phyloP scores from a whole-genome alignment of 2,797 vertebrate genomes.

The Allobates femoralis region DNA sequence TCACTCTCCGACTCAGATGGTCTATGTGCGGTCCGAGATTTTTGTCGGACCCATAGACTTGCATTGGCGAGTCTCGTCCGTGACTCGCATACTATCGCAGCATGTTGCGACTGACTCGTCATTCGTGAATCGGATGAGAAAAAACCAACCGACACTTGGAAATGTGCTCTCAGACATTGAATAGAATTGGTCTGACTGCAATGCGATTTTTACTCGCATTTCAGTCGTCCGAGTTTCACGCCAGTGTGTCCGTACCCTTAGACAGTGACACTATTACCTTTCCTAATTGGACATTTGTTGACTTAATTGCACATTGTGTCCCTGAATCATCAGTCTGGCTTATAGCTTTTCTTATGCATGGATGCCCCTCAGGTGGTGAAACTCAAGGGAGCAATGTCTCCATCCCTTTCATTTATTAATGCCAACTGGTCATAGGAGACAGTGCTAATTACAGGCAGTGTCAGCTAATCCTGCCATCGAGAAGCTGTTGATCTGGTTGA shows the following conservation, averaged over 20 bases:
- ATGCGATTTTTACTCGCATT: too few species aligned
- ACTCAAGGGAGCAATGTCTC: constrained; percentile 68
- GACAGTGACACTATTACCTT: constrained; percentile 66
- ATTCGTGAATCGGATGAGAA: too few species aligned
- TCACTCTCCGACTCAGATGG: too few species aligned
- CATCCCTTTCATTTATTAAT: constrained; percentile 75
- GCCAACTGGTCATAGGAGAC: constrained; percentile 73
- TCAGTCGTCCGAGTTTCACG: too few species aligned
- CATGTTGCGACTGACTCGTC: too few species aligned
- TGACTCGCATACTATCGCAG: too few species aligned
- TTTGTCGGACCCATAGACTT: too few species aligned
- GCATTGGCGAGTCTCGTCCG: too few species aligned
- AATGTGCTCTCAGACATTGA: too few species aligned
- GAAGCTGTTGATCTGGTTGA: constrained; percentile 45
- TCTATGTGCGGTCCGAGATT: too few species aligned
- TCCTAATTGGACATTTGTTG: constrained; percentile 76
- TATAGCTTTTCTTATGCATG: constrained; percentile 70
- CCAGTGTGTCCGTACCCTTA: constrained; percentile 19
- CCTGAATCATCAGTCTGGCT: constrained; percentile 68
- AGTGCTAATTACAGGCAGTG: constrained; percentile 72
- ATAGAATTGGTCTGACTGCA: too few species aligned
- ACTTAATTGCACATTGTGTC: constrained; percentile 81
- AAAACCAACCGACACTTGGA: too few species aligned
- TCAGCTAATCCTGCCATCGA: constrained; percentile 65
- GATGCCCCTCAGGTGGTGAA: constrained; percentile 72